These are phyloP conservation scores for Poecilus cupreus DNA, from an alignment of 2,888 invertebrate species.

Conservation along the genomic window DNA sequence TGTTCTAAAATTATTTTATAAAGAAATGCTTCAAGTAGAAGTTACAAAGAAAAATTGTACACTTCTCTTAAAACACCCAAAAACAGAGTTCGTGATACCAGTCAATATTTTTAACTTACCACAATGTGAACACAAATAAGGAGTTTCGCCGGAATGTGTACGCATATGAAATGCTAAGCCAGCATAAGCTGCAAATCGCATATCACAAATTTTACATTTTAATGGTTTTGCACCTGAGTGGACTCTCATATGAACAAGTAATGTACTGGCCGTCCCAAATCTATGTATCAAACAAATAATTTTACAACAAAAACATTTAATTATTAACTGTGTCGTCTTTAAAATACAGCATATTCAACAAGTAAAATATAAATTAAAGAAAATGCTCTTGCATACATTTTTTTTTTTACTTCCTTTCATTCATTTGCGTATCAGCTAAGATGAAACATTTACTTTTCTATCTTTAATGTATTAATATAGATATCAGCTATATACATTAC, in stretches of 20 bases:
- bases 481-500: too few species aligned
- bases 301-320: too few species aligned
- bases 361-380: not conserved
- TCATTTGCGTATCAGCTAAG: too few species aligned
- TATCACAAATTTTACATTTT: slow-evolving; percentile 64
- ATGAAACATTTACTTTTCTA: too few species aligned
- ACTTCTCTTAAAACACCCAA: too few species aligned
- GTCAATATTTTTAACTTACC: slow-evolving; percentile 40
- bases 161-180: slow-evolving; percentile 64
- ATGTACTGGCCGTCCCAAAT: slow-evolving; percentile 54
- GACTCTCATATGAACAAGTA: slow-evolving; percentile 64
- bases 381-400: not conserved
- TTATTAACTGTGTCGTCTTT: too few species aligned
- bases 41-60: too few species aligned
- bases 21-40: too few species aligned
- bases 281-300: too few species aligned
- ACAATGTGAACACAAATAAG: slow-evolving; percentile 63
- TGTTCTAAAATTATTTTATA: not conserved
- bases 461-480: too few species aligned
- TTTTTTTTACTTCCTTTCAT: not conserved
- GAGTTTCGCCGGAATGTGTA: slow-evolving; percentile 64
- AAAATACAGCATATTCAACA: too few species aligned
- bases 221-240: slow-evolving; percentile 65
- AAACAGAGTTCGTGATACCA: too few species aligned
- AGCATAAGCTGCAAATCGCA: slow-evolving; percentile 64